phyloP scores from a whole-genome alignment of 2,888 invertebrate genomes.

The Stenotaenia linearis region DNA sequence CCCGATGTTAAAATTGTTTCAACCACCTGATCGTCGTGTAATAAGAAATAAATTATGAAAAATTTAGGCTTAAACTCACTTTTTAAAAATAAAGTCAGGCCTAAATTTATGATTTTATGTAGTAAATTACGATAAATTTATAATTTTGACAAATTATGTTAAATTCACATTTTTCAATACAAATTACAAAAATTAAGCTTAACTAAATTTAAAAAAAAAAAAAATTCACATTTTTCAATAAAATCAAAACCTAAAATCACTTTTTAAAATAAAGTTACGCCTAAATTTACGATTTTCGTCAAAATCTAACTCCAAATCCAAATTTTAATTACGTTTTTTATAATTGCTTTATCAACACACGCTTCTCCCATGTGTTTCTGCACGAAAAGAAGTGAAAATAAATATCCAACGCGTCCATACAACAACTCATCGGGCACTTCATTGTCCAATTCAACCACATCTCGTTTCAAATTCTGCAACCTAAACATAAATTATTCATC shows the following conservation, averaged over 20 bases:
- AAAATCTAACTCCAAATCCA: not conserved
- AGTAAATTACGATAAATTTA: no score
- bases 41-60: no score
- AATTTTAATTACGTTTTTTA: not conserved
- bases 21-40: no score
- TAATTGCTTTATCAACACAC: slow-evolving; percentile 56
- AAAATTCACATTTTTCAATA: not conserved
- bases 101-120: no score
- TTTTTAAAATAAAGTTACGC: no score
- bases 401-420: slow-evolving; percentile 77
- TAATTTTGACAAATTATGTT: no score
- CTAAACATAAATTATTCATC: slow-evolving; percentile 46
- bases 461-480: slow-evolving; percentile 54
- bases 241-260: no score
- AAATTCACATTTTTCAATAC: no score
- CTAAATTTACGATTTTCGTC: no score
- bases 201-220: slow-evolving; percentile 38
- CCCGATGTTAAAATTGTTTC: slow-evolving; percentile 56
- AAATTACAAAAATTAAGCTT: no score
- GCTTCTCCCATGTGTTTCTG: slow-evolving; percentile 59
- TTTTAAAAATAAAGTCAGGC: no score
- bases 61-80: no score
- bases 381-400: slow-evolving; percentile 70
- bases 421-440: slow-evolving; percentile 72
- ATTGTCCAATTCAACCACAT: slow-evolving; percentile 53